phyloP scores from a whole-genome alignment of 1,140 invertebrate genomes.

The Paraescarpia echinospica region DNA sequence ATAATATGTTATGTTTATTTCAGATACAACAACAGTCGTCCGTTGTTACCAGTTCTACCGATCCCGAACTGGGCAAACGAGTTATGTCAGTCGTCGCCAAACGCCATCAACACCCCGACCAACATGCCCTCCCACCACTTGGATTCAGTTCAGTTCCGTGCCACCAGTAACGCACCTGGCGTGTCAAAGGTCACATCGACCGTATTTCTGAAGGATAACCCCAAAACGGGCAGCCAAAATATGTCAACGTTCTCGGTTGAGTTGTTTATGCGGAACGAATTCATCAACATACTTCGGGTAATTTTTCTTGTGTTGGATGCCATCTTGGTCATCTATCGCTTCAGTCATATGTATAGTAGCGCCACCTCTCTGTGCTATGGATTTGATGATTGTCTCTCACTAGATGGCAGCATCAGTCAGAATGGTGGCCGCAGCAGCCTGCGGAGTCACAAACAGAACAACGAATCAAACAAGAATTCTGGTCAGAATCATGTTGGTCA shows the following conservation, averaged over 20 bases:
- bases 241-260: not conserved
- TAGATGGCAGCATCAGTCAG: not conserved
- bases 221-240: not conserved
- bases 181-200: not conserved
- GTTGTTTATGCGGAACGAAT: not conserved
- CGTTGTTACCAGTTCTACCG: slow-evolving; percentile 7
- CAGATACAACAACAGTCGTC: slow-evolving; percentile 12
- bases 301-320: slow-evolving; percentile 28
- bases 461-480: not conserved
- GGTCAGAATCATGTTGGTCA: slow-evolving; percentile 7
- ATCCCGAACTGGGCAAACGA: not conserved
- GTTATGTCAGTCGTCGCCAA: not conserved
- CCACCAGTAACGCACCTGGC: not conserved
- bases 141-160: not conserved
- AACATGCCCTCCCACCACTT: not conserved
- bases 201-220: not conserved
- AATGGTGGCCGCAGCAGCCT: not conserved
- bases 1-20: not conserved
- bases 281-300: slow-evolving; percentile 17
- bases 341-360: slow-evolving; percentile 23
- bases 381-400: slow-evolving; percentile 17
- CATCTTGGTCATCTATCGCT: slow-evolving; percentile 27
- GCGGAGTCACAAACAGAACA: slow-evolving; percentile 5
- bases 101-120: not conserved
- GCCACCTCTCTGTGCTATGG: slow-evolving; percentile 12